A percentile compares a stretch with the other conserved stretches of the same genome.
Conservation (phyloP, 1,140 invertebrate genomes). For the Cyclina sinensis region DNA sequence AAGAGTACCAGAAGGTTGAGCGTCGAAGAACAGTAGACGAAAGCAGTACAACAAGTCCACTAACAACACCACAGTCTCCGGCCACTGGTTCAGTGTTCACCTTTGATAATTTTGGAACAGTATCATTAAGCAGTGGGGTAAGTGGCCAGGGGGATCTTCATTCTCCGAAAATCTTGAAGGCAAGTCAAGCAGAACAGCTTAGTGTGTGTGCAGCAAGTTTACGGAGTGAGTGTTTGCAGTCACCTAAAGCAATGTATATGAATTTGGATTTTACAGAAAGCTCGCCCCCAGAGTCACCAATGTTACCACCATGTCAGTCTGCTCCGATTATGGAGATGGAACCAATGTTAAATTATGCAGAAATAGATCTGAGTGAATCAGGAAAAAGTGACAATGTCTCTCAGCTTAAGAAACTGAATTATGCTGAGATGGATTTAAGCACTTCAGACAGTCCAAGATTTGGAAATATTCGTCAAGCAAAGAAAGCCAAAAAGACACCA, state of each 20-base stretch:
- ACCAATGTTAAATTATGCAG: conserved; percentile 83
- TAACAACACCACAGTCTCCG: conserved; percentile 77
- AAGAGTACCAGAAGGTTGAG: conserved; percentile 95
- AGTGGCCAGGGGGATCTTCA: conserved; percentile 69
- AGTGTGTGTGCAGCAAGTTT: background rate
- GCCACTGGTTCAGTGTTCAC: conserved; percentile 80
- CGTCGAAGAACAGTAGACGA: conserved; percentile 84
- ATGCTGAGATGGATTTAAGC: conserved; percentile 77
- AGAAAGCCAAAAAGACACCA: conserved; percentile 69
- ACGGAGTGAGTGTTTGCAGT: conserved; percentile 62
- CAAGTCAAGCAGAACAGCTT: conserved; percentile 55
- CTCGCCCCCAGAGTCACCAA: conserved; percentile 75
- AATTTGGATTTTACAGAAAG: conserved; percentile 74
- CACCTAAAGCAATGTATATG: conserved; percentile 69
- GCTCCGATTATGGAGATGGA: conserved; percentile 73
- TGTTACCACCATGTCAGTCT: conserved; percentile 30
- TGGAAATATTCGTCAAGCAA: conserved; percentile 35
- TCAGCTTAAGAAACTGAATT: conserved; percentile 75
- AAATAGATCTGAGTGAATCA: conserved; percentile 78
- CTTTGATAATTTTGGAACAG: conserved; percentile 75
- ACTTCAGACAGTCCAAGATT: conserved; percentile 17
- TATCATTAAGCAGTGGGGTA: conserved; percentile 66
- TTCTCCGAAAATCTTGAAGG: conserved; percentile 67
- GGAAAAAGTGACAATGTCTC: conserved; percentile 20
- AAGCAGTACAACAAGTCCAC: conserved; percentile 75